Percentiles rank a stretch among this genome's conserved stretches.
These are phyloP conservation scores for Parotocinclus haroldoi DNA, from an alignment of 2,797 vertebrate genomes.

Conservation along the genomic window DNA sequence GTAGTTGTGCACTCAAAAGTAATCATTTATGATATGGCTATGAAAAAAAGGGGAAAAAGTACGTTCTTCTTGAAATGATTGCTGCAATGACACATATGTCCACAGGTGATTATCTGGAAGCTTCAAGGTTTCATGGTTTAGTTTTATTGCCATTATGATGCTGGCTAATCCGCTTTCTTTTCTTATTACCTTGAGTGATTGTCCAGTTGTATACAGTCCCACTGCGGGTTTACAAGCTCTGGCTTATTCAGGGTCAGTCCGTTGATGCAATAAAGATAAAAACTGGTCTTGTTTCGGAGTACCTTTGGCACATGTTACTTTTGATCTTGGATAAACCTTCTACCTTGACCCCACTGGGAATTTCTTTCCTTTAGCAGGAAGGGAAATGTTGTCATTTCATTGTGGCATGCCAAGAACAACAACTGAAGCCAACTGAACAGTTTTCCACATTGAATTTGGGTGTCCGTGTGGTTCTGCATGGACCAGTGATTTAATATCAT, in stretches of 20 bases:
- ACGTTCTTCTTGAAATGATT: constrained; percentile 1
- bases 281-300: constrained; percentile 40
- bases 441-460: constrained; percentile 59
- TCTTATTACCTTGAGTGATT: constrained; percentile 28
- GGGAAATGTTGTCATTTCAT: constrained; percentile 60
- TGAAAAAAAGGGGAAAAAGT: neutral
- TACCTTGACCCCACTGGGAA: constrained; percentile 64
- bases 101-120: constrained; percentile 16
- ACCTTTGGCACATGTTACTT: constrained; percentile 52
- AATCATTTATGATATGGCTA: too few species aligned
- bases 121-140: constrained; percentile 9
- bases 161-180: constrained; percentile 18
- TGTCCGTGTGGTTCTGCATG: constrained; percentile 44
- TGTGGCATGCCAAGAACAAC: constrained; percentile 65
- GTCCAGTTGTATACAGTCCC: constrained; percentile 35
- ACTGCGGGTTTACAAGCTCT: constrained; percentile 6
- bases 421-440: constrained; percentile 53
- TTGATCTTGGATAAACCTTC: constrained; percentile 62
- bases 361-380: constrained; percentile 64
- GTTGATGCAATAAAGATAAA: constrained; percentile 24
- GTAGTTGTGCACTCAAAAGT: constrained; percentile 6
- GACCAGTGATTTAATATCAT: constrained; percentile 56
- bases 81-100: constrained; percentile 12
- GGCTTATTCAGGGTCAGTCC: constrained; percentile 15
- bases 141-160: constrained; percentile 26